Evolutionary conservation across 2,113 vertebrate species (phyloP), one percentile per base, ranked within the genome.

Genomic region (Toxostoma redivivum): DNA sequence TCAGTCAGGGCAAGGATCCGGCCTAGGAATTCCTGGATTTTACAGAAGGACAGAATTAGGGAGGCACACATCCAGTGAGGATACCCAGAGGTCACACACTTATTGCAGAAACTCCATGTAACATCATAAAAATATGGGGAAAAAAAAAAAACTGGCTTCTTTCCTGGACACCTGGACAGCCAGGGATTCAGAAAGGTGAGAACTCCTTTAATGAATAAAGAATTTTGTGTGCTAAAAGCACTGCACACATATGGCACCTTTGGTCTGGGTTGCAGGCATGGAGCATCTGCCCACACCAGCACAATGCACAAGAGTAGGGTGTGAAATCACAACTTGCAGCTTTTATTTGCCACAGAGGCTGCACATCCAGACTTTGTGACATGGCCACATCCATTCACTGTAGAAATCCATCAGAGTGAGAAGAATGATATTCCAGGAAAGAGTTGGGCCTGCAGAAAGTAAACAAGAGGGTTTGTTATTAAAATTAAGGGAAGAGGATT

Each of bases 201-300:
- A 53, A 30, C 48, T 81, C 30, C 65, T 88, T 31, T 33, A 18
- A 27, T 50, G 61, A 62, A 11, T 58, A 33, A 44, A 4, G 20
- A 20, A 4, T 50, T 61, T 5, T 24, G 11, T 16, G 27, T 27
- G 33, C 62, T 47, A 21, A 11, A 61, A 65, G 48, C 7, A 23
- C 38, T 56, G 13, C 9, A 2, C 28, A 13, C 13, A 24, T 10
- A 2, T 2, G 4, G 6, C 5, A 4, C 13, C 1, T 40, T 28
- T 60, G 38, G 51, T 22, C 48, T 35, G 3, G 19, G 23, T 15
- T 44, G 56, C 30, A 27, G 5, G 13, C 5, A 0, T 6, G 18
- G 22, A 2, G 12, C 1, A 5, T 31, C 44, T 56, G 44, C 24
- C 51, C n/a, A 27, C 27, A 30, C 2, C 17, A 30, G 4, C 27